These are phyloP conservation scores for Falco cherrug DNA, from an alignment of 2,797 vertebrate genomes.

Conservation along the genomic window DNA sequence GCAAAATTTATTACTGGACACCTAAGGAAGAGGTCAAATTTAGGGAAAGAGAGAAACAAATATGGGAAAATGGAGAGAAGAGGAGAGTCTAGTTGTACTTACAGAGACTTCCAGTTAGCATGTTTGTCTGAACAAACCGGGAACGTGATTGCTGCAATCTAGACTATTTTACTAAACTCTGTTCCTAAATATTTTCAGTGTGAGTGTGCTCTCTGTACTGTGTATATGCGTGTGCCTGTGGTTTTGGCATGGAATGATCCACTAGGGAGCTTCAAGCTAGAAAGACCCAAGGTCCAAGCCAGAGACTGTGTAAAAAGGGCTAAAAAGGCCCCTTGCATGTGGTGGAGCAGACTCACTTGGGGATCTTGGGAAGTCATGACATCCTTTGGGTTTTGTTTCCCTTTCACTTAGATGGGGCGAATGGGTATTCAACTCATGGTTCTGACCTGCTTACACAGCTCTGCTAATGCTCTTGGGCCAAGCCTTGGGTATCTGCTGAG, in stretches of 20 bases:
- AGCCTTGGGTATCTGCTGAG: neutral
- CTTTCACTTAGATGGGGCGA: neutral
- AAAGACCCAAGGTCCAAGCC: neutral
- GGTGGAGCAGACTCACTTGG: neutral
- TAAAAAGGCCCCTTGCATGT: neutral
- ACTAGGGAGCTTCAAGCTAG: neutral
- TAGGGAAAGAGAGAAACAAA: neutral
- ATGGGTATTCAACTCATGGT: neutral
- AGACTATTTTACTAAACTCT: neutral
- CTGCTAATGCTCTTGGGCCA: neutral
- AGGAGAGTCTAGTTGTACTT: neutral
- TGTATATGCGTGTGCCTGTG: neutral
- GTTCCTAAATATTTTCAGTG: neutral
- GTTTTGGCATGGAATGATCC: neutral
- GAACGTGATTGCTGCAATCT: neutral
- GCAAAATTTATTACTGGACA: neutral
- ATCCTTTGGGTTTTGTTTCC: neutral
- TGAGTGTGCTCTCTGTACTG: neutral
- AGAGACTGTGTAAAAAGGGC: neutral
- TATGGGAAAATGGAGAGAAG: neutral
- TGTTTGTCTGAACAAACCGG: neutral
- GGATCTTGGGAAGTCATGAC: neutral
- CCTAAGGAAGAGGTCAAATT: neutral
- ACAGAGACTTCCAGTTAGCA: neutral
- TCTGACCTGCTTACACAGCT: neutral